Percentiles rank a stretch among this genome's conserved stretches.
Evolutionary conservation across 1,140 invertebrate genomes (phyloP).

Genomic region (Pseudomyrmex concolor): DNA sequence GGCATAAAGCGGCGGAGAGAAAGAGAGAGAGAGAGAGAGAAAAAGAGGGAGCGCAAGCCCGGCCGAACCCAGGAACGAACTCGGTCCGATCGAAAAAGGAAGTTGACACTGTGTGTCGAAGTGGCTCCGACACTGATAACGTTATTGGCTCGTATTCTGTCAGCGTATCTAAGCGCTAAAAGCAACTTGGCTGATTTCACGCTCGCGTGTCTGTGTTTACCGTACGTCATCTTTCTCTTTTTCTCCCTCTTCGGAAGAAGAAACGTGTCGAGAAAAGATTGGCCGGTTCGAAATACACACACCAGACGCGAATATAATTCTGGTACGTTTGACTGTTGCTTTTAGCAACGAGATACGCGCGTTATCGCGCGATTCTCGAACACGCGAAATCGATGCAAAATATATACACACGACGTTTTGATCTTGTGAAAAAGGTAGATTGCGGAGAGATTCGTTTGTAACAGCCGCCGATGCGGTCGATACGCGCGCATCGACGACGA

Average conservation of each 20-base stretch:
- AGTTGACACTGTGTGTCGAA: constrained; percentile 43
- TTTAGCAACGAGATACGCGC: too few species aligned
- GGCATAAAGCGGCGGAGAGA: constrained; percentile 34
- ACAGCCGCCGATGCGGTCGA: too few species aligned
- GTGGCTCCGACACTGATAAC: constrained; percentile 30
- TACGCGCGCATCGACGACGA: too few species aligned
- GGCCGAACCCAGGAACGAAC: constrained; percentile 26
- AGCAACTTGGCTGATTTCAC: neutral
- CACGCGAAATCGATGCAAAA: too few species aligned
- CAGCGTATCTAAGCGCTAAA: constrained; percentile 9
- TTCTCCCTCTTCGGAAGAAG: neutral
- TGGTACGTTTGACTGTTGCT: too few species aligned
- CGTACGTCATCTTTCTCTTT: too few species aligned
- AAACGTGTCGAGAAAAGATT: constrained; percentile 2
- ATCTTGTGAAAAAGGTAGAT: too few species aligned
- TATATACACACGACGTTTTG: too few species aligned
- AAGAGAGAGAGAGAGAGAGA: constrained; percentile 62
- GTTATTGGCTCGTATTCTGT: constrained; percentile 17
- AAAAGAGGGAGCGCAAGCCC: constrained; percentile 22
- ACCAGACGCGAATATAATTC: too few species aligned
- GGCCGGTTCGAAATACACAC: neutral
- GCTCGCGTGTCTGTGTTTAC: neutral
- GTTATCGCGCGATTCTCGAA: too few species aligned
- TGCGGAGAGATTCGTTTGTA: too few species aligned
- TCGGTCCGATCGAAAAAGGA: constrained; percentile 45